Percentiles rank a stretch among this genome's conserved stretches.
phyloP scores from a whole-genome alignment of 2,113 vertebrate genomes.

The Gnathonemus longibarbis region DNA sequence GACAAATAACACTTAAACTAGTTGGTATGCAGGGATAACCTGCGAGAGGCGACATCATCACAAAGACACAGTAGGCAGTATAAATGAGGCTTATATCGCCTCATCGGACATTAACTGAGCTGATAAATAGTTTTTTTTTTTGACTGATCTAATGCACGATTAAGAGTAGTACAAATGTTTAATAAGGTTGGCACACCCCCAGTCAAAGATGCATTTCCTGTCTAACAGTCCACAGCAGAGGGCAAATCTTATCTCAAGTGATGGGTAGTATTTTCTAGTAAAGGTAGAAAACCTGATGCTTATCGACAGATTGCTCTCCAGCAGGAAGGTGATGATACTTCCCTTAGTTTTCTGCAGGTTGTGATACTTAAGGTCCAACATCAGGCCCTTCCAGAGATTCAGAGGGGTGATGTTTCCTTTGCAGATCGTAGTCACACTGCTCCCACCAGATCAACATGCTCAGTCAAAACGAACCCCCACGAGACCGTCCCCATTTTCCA shows the following conservation, averaged over 20 bases:
- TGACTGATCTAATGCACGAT: neutral
- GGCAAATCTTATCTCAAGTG: neutral
- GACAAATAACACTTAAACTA: neutral
- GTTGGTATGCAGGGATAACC: neutral
- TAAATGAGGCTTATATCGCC: neutral
- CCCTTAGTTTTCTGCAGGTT: neutral
- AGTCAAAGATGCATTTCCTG: neutral
- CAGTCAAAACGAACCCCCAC: neutral
- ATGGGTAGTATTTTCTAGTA: neutral
- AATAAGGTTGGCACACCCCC: too few relatives aligned
- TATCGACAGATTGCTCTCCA: neutral
- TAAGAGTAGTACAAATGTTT: neutral
- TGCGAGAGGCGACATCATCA: neutral
- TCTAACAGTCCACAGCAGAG: neutral
- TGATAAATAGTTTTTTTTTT: neutral
- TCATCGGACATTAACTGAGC: neutral
- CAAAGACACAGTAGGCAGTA: neutral
- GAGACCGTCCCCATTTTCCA: neutral
- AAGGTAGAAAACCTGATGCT: neutral
- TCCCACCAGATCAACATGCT: neutral
- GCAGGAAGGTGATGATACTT: neutral
- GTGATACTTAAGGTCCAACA: neutral
- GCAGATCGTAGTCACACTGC: neutral
- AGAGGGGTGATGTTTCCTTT: neutral
- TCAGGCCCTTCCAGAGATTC: neutral